A percentile compares a stretch with the other conserved stretches of the same genome.
These are phyloP conservation scores for Cydia pomonella DNA, from an alignment of 1,140 invertebrate species.

Conservation along the genomic window DNA sequence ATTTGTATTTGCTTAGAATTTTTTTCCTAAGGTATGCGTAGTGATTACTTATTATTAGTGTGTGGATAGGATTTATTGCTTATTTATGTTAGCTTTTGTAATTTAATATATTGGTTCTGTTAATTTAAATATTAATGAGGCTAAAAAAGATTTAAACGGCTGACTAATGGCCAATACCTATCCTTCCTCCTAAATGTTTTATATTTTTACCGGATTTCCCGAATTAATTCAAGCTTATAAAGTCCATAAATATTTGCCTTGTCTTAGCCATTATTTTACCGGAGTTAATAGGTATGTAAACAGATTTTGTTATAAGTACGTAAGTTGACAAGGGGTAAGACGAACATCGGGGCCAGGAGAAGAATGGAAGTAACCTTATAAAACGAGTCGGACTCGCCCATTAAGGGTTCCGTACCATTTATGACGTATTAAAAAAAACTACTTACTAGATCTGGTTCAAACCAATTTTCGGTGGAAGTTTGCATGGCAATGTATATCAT, in stretches of 20 bases:
- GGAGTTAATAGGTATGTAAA: not conserved
- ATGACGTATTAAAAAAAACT: too few relatives aligned
- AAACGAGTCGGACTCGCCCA: too few relatives aligned
- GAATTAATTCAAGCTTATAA: not conserved
- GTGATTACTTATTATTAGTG: not conserved
- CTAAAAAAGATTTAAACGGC: slow-evolving; percentile 30
- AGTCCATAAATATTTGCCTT: not conserved
- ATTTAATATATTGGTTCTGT: slow-evolving; percentile 1
- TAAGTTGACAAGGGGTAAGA: too few relatives aligned
- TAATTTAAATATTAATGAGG: slow-evolving; percentile 25
- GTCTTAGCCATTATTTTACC: not conserved
- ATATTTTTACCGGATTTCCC: not conserved
- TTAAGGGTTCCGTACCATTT: too few relatives aligned
- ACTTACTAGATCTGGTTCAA: too few relatives aligned
- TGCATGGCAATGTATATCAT: too few relatives aligned
- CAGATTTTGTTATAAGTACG: not conserved
- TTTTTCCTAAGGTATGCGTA: not conserved
- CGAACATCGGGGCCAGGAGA: too few relatives aligned
- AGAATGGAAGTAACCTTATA: too few relatives aligned
- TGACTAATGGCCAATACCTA: not conserved
- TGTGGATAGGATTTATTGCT: not conserved
- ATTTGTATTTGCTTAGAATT: not conserved
- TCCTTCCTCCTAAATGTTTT: not conserved
- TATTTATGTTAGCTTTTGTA: not conserved
- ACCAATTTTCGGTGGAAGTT: too few relatives aligned